Base-by-base conservation (phyloP, 2,797 vertebrate genomes). In the Myotis planiceps region DNA sequence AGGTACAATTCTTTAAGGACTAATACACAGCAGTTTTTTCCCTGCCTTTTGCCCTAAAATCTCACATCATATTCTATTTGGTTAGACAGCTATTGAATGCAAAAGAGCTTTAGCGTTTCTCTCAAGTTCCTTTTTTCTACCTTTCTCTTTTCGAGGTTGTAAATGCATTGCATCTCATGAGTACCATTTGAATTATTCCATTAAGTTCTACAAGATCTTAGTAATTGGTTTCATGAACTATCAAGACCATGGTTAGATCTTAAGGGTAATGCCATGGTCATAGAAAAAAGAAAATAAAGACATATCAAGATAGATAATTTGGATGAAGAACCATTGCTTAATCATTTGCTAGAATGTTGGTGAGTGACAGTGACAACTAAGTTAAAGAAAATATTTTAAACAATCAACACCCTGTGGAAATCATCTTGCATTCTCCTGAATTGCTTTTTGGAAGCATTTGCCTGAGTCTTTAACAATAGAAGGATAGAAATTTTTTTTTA, bases 31-130 rank as follows among this genome's bases (percentile, higher is more conserved):
- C 49, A 60, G 23, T 60, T 74, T 92, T 95, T 92, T 94, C 74
- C 45, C 51, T 96, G 49, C 68, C 32, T 92, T 97, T 84, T 92
- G 68, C 68, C 80, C 72, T 95, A 90, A 97, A 94, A 95, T 91
- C 34, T 92, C 87, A 92, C 39, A 90, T 97, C 96, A 84, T 81
- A 90, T 97, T 97, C 74, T 94, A 93, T 96, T 94, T 95, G 88
- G 45, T 91, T 94, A 92, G 93, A 94, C 51, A 96, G 94, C 66
- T 95, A 93, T 79, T 94, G 69, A 96, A 89, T 91, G 95, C 78
- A 82, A 88, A 94, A 95, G 92, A 88, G 66, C 45, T 96, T 93
- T n/a, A 85, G 85, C 94, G n/a, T 82, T 97, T 95, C 88, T 96
- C 95, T 96, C 53, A 96, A 78, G 92, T 86, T 95, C 83, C 49